These are phyloP conservation scores for Meganola albula DNA, from an alignment of 2,888 invertebrate species.

Conservation along the genomic window DNA sequence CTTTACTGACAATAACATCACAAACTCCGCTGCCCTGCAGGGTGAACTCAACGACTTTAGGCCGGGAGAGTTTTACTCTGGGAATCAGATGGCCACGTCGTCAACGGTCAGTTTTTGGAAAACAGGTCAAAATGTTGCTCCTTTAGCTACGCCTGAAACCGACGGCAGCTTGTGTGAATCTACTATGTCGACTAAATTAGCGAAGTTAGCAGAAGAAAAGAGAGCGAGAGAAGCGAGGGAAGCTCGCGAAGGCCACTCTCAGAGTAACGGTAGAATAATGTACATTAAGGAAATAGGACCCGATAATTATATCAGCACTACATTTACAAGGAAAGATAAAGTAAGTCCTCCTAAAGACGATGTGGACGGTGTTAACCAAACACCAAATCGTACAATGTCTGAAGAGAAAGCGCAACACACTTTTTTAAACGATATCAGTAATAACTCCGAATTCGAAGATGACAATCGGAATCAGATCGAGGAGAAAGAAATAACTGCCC, in stretches of 20 bases:
- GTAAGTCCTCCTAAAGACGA: constrained; percentile 40
- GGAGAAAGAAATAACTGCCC: constrained; percentile 63
- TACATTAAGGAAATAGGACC: constrained; percentile 83
- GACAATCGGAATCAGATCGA: constrained; percentile 72
- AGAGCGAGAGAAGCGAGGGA: constrained; percentile 58
- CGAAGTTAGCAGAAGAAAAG: constrained; percentile 63
- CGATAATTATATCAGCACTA: constrained; percentile 85
- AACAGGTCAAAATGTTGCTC: constrained; percentile 70
- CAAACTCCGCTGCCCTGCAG: constrained; percentile 61
- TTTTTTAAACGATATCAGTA: constrained; percentile 68
- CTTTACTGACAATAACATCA: constrained; percentile 69
- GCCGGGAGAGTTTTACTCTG: constrained; percentile 72
- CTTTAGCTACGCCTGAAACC: constrained; percentile 79
- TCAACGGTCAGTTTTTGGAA: constrained; percentile 62
- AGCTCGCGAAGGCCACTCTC: constrained; percentile 62
- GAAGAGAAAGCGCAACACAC: constrained; percentile 71
- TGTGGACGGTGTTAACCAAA: constrained; percentile 50
- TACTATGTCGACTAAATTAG: constrained; percentile 67
- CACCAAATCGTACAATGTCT: constrained; percentile 63
- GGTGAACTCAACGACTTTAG: constrained; percentile 64
- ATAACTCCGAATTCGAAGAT: constrained; percentile 69
- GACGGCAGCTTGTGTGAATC: constrained; percentile 79
- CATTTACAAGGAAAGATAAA: constrained; percentile 72
- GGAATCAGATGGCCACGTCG: constrained; percentile 55
- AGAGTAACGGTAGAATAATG: constrained; percentile 69